Evolutionary conservation across 2,113 vertebrate species (phyloP).

Genomic region (Ictidomys tridecemlineatus): DNA sequence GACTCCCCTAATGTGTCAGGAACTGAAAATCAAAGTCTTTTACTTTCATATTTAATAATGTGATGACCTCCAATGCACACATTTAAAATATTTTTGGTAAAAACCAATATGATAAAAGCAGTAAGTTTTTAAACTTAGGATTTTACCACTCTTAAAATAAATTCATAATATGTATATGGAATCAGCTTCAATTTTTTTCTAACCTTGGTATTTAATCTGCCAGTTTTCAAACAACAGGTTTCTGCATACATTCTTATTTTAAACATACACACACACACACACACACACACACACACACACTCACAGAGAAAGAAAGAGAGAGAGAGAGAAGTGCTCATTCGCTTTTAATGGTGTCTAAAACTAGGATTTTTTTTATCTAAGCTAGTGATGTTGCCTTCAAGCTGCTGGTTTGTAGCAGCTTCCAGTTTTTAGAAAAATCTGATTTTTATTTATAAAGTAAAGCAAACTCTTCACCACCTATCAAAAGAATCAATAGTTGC

Average conservation of each 20-base stretch:
- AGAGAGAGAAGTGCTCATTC: not conserved
- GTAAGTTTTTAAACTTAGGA: not conserved
- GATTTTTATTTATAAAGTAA: constrained; percentile 27
- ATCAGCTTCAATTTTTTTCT: not conserved
- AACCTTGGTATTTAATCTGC: constrained; percentile 29
- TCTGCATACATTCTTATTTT: constrained; percentile 51
- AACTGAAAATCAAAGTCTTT: not conserved
- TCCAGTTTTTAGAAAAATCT: not conserved
- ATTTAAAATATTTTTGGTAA: constrained; percentile 30
- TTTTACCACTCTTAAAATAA: constrained; percentile 47
- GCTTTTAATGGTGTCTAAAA: not conserved
- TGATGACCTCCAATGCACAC: not conserved
- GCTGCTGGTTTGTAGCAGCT: not conserved
- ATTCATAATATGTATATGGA: not conserved
- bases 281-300: no score
- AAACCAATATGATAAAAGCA: constrained; percentile 16
- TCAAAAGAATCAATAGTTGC: constrained; percentile 19
- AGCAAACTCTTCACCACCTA: not conserved
- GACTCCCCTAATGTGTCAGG: not conserved
- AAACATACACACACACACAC: no score
- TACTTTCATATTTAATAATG: not conserved
- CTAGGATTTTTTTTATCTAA: not conserved
- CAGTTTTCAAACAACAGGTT: not conserved
- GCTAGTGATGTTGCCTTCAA: not conserved
- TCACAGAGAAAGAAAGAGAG: no score